Evolutionary conservation across 2,888 invertebrate species (phyloP), one percentile per base, ranked within the genome.

Genomic region (Nasonia oneida): DNA sequence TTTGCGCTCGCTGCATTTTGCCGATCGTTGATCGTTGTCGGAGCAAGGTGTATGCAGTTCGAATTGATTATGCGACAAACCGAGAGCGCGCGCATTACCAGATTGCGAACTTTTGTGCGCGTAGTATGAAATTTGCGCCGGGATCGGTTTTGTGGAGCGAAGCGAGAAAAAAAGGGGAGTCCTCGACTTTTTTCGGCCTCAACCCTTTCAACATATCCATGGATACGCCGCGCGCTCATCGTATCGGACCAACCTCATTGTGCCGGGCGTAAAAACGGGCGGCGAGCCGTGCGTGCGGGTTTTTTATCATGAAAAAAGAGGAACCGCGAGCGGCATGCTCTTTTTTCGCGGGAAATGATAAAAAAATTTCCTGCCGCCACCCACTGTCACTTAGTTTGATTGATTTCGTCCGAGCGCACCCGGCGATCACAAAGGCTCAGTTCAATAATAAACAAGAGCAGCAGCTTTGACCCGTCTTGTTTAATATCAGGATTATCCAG

Each of bases 131-230:
- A 78, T 78, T 83, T 78, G 77, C 42, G 29, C 29, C 29, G 47
- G 47, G 82, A 76, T 76, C 57, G 76, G 76, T 82, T 75, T 76
- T 82, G 67, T 53, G 75, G 33, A 50, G 67, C 57, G 71, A 83
- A 42, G 42, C 71, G 42, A 23, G 42, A 5, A 50, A 23, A 23
- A 70, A 15, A 42, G 4, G 33, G n/a, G 39, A 8, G 12, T 23
- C 23, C 23, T 23, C 23, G 64, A 29, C 29, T 64, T 67, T 67
- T 67, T 67, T 67, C 57, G 57, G 57, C 57, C 8, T 61, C 57
- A 10, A 23, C 57, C 57, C 57, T 61, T 61, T 61, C 57, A 61
- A 61, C 15, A 53, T 61, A 61, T n/a, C 2, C n/a, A 61, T 10
- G 23, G n/a, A 6, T 61, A 61, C 1, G 6, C n/a, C 23, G n/a